Base-by-base conservation (phyloP, 2,797 vertebrate species). In the Leptodactylus fallax region DNA sequence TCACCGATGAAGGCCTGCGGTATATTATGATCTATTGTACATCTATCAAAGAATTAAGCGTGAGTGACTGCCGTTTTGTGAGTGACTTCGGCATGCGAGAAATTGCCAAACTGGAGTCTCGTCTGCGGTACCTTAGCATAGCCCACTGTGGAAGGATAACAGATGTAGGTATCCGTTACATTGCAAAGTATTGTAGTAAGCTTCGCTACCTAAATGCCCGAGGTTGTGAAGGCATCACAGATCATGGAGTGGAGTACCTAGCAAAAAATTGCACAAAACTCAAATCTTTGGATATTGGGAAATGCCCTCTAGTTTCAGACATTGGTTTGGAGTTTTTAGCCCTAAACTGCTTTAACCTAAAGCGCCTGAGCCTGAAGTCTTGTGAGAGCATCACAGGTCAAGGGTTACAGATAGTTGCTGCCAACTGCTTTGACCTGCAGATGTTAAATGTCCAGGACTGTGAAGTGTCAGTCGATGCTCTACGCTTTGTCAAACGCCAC, bases 371-470 rank as follows among this genome's bases (percentile, higher is more conserved):
- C 90, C 95, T 99, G 90, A 96, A 98, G 81, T 98, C 98, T 0
- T 99, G 98, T 0, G 98, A 99, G 93, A 99, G 98, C 92, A 95
- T 99, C 91, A 97, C 97, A 0, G 97, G 98, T 69, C 94, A 98
- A 87, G 98, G 98, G 85, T 93, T 99, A 90, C 97, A 97, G 92
- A 97, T 97, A 27, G 95, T 99, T 88, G 98, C 98, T 0, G 96
- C 96, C 85, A 98, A 98, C 94, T 99, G 98, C 94, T 97, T 97
- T 25, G 98, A 99, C 94, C 95, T 99, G 90, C 98, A 99, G 95
- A 96, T 98, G 92, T 94, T 99, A 90, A 99, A 99, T 0, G 97
- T 99, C 90, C 98, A 99, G 95, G 98, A 99, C 95, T 99, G 98
- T 7, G 98, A 99, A 36, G 97, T 99, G 81, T 96, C 98, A 0